Evolutionary conservation across 2,113 vertebrate genomes (phyloP).

Genomic region (Lasiurus cinereus): DNA sequence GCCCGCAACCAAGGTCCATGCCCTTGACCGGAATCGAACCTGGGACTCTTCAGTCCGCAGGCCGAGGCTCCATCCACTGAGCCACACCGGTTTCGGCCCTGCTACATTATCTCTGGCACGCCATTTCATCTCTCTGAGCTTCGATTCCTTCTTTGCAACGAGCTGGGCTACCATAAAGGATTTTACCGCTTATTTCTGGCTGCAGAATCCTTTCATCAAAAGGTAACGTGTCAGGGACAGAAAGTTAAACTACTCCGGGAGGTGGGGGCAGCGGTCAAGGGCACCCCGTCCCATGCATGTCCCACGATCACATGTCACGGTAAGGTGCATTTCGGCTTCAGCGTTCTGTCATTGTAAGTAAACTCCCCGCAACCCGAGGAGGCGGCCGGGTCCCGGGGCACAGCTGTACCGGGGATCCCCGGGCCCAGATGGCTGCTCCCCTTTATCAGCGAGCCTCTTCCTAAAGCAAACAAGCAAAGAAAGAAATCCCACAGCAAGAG

Average conservation of each 20-base stretch:
- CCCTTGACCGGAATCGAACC: no score
- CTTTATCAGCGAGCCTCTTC: conserved; percentile 73
- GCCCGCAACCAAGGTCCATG: no score
- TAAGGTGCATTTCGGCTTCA: not conserved
- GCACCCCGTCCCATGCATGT: not conserved
- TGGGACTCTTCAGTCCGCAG: no score
- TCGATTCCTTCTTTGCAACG: not conserved
- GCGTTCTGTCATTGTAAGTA: not conserved
- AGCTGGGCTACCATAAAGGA: not conserved
- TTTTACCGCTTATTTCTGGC: not conserved
- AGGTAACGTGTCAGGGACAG: not conserved
- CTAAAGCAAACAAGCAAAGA: conserved; percentile 78
- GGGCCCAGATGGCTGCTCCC: not conserved
- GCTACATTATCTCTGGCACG: not conserved
- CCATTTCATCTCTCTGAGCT: not conserved
- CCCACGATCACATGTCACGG: not conserved
- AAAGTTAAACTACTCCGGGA: not conserved
- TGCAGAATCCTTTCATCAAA: conserved; percentile 14
- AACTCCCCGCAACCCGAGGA: not conserved
- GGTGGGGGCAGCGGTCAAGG: not conserved
- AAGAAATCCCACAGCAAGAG: conserved; percentile 81
- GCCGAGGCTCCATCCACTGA: no score
- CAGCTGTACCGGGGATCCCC: not conserved
- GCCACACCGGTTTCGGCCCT: not conserved
- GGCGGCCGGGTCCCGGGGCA: not conserved